phyloP scores from a whole-genome alignment of 2,113 vertebrate species.

The Phalacrocorax pelagicus region DNA sequence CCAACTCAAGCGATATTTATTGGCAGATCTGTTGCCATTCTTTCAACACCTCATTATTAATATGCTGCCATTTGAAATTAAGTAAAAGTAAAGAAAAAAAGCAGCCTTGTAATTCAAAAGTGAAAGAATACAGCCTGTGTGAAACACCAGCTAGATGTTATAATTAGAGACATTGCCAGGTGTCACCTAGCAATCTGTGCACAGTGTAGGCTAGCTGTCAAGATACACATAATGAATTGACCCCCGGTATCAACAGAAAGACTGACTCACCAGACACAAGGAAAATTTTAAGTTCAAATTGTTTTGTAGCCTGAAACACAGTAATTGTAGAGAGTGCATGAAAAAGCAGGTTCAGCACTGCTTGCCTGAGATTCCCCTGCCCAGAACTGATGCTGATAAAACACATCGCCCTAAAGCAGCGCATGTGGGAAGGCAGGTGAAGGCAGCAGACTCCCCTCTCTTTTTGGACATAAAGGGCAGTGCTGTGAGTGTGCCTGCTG shows the following conservation, averaged over 20 bases:
- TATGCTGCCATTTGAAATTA: not conserved
- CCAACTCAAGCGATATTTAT: not conserved
- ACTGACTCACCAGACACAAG: not conserved
- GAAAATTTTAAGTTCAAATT: not conserved
- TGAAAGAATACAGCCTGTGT: not conserved
- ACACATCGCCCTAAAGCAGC: not conserved
- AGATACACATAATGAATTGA: not conserved
- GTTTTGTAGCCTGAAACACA: not conserved
- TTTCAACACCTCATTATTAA: not conserved
- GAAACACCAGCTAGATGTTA: not conserved
- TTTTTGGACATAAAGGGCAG: not conserved
- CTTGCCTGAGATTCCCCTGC: not conserved
- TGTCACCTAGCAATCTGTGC: not conserved
- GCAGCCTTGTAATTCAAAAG: not conserved
- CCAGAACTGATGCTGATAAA: not conserved
- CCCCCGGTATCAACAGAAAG: not conserved
- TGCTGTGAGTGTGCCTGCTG: not conserved
- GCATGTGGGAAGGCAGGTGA: not conserved
- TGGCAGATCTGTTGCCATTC: not conserved
- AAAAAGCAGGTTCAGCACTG: not conserved
- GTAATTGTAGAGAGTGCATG: not conserved
- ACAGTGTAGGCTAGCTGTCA: not conserved
- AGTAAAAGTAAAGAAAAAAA: not conserved
- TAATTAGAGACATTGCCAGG: not conserved
- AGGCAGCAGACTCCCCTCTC: not conserved